A percentile compares a stretch with the other conserved stretches of the same genome.
Evolutionary conservation across 2,797 vertebrate species (phyloP).

Genomic region (Chelidonichthys spinosus): DNA sequence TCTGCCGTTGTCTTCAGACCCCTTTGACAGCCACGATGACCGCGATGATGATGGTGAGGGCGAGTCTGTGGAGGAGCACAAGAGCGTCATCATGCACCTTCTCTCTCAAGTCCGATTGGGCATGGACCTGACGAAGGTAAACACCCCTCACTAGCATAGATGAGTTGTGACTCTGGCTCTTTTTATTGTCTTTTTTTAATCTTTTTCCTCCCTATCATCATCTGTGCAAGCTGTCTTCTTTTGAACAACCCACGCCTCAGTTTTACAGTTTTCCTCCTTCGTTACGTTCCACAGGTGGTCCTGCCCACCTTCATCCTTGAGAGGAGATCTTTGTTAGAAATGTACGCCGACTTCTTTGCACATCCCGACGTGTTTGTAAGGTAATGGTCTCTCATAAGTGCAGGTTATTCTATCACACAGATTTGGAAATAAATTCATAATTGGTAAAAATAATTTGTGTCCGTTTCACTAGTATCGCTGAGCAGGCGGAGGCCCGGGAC

Average conservation of each 20-base stretch:
- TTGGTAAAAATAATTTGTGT: background rate
- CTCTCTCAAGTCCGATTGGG: constrained; percentile 97
- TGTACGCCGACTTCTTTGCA: constrained; percentile 99
- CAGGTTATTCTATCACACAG: background rate
- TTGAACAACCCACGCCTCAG: constrained; percentile 15
- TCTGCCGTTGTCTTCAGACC: constrained; percentile 82
- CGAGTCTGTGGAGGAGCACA: constrained; percentile 98
- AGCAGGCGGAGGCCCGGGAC: constrained; percentile 92
- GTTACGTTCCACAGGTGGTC: constrained; percentile 88
- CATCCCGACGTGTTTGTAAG: constrained; percentile 98
- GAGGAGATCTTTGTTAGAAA: constrained; percentile 96
- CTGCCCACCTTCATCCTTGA: constrained; percentile 98
- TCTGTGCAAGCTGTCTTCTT: constrained; percentile 4
- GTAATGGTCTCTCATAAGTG: constrained; percentile 76
- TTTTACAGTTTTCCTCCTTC: constrained; percentile 7
- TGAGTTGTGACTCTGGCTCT: background rate
- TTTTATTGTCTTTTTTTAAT: background rate
- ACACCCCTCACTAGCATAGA: background rate
- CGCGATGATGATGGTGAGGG: constrained; percentile 94
- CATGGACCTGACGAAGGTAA: constrained; percentile 99
- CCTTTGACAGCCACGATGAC: constrained; percentile 94
- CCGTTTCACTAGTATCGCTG: constrained; percentile 88
- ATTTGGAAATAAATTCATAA: background rate
- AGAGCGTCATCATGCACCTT: constrained; percentile 99
- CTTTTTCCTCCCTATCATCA: constrained; percentile 3